These are phyloP conservation scores for Selenia dentaria DNA, from an alignment of 2,888 invertebrate species.

Conservation along the genomic window DNA sequence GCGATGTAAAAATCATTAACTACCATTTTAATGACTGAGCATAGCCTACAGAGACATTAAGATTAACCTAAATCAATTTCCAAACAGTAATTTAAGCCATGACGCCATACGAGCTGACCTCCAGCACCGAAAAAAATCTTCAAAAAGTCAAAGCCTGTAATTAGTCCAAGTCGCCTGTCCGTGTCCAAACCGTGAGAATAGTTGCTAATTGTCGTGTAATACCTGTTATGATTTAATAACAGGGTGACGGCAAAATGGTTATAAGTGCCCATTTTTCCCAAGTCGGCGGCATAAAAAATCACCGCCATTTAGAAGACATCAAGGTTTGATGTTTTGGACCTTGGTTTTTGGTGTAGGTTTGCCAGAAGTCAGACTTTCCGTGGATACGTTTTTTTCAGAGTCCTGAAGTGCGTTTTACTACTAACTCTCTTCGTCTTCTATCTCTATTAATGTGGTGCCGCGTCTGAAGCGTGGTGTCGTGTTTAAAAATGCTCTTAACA, in stretches of 20 bases:
- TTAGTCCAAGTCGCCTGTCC: conserved; percentile 44
- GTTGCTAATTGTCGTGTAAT: conserved; percentile 55
- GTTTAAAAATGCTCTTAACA: no score
- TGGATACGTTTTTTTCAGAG: no score
- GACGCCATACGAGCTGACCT: conserved; percentile 29
- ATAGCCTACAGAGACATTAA: no score
- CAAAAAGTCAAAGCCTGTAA: conserved; percentile 43
- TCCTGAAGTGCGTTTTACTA: no score
- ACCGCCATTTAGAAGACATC: conserved; percentile 42
- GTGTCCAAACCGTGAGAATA: conserved; percentile 58
- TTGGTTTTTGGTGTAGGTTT: background rate
- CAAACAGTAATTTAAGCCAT: background rate
- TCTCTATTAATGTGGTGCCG: no score
- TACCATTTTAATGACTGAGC: no score
- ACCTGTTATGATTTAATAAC: conserved; percentile 69
- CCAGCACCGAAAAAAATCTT: conserved; percentile 28
- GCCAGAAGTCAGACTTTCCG: background rate
- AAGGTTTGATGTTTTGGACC: background rate
- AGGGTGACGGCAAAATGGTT: conserved; percentile 63
- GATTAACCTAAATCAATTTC: background rate
- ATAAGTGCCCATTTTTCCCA: conserved; percentile 34
- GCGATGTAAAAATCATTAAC: no score
- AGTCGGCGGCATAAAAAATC: conserved; percentile 49
- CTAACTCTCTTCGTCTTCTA: no score
- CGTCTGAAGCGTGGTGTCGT: no score